Base-by-base conservation (phyloP, 2,888 invertebrate genomes). In the Plusia festucae region DNA sequence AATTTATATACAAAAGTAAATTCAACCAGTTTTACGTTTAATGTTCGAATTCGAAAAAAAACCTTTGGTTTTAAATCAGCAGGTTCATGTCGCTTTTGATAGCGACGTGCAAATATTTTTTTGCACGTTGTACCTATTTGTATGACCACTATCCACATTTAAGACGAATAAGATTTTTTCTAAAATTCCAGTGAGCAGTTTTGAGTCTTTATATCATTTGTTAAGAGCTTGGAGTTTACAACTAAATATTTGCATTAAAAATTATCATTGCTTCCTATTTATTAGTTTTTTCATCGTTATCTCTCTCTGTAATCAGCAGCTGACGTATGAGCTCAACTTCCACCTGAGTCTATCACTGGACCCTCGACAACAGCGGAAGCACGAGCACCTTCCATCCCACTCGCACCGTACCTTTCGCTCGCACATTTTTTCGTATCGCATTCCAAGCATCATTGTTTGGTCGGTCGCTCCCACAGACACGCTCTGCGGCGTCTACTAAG, bases 381-480 rank as follows among this genome's bases (percentile, higher is more conserved):
- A 83, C 77, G 82, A 73, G 66, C 68, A 74, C 70, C 70, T 65
- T 76, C 72, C 72, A 66, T 84, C 84, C 84, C 86, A 60, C 75
- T 83, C 81, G 44, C 57, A 54, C 63, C 11, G 54, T 58, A 65
- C 62, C 56, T 82, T 85, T 86, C 88, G 64, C 82, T 87, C 85
- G 61, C 82, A 73, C 88, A 70, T 68, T 85, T 88, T 90, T 91
- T 89, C 84, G 85, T 89, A 87, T 89, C 87, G 85, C 93, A 94
- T 94, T 94, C 94, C 94, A 83, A 86, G 81, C 86, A 74, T 85
- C 89, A 91, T 92, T 92, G 92, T 91, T 89, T 82, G 88, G 82
- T 78, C 83, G 87, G 78, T 79, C 83, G 88, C 89, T 93, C 93
- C 91, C 93, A 92, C 86, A 87, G 91, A 85, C 88, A 88, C 89